Evolutionary conservation across 2,797 vertebrate genomes (phyloP).

Genomic region (Acrossocheilus fasciatus): DNA sequence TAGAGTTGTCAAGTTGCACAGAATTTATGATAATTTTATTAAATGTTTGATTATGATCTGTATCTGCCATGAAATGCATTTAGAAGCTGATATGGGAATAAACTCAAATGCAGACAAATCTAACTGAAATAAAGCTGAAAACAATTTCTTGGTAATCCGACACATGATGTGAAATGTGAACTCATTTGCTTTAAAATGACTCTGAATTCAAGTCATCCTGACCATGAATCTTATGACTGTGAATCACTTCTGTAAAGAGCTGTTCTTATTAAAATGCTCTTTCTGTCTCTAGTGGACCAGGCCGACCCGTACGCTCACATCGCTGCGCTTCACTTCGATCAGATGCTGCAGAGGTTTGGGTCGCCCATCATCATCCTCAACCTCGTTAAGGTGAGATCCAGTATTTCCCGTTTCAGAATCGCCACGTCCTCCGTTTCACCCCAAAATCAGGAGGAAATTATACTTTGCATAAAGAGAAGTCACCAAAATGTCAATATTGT

Average conservation of each 20-base stretch:
- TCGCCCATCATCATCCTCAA: slow-evolving; percentile 98
- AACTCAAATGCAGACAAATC: neutral
- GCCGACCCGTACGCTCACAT: slow-evolving; percentile 94
- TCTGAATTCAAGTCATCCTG: neutral
- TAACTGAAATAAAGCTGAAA: neutral
- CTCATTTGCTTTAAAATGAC: neutral
- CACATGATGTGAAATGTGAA: neutral
- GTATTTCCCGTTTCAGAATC: neutral
- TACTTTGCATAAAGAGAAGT: too few relatives aligned
- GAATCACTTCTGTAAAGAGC: neutral
- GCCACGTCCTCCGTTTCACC: neutral
- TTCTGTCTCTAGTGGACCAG: slow-evolving; percentile 88
- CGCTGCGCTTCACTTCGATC: slow-evolving; percentile 96
- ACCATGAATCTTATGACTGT: neutral
- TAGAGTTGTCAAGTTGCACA: neutral
- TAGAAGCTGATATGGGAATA: neutral
- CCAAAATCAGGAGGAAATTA: neutral
- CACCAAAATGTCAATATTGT: neutral
- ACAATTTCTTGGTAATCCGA: neutral
- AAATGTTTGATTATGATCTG: neutral
- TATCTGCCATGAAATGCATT: neutral
- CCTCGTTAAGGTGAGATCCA: slow-evolving; percentile 75
- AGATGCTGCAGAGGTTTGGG: slow-evolving; percentile 99
- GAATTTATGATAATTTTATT: neutral
- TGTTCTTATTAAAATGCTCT: neutral